Evolutionary conservation across 2,888 invertebrate species (phyloP).

Genomic region (Apamea sordens): DNA sequence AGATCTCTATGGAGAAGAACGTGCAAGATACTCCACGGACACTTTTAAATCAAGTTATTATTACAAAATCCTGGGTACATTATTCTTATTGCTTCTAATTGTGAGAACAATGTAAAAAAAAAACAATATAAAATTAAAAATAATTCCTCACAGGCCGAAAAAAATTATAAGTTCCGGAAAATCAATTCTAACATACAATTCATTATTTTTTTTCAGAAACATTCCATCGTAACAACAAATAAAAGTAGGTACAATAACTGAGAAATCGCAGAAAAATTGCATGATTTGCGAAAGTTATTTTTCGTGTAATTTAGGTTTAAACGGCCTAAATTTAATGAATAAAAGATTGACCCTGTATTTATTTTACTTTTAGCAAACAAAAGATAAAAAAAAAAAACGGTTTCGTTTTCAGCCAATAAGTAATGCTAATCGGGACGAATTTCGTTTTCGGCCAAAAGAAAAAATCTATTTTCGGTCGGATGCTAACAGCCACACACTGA

Average conservation of each 20-base stretch:
- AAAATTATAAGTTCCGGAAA: not conserved
- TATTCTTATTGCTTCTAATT: too few relatives aligned
- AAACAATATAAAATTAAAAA: too few relatives aligned
- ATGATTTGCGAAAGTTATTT: not conserved
- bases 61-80: too few relatives aligned
- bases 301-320: not conserved
- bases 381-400: not conserved
- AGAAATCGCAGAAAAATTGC: not conserved
- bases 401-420: not conserved
- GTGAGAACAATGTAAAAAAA: too few relatives aligned
- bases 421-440: not conserved
- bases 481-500: not conserved
- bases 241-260: not conserved
- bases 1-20: too few relatives aligned
- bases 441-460: not conserved
- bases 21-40: too few relatives aligned
- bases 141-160: not conserved
- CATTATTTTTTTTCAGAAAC: not conserved
- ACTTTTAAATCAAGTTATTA: too few relatives aligned
- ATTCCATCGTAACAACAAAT: not conserved
- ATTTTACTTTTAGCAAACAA: not conserved
- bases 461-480: not conserved
- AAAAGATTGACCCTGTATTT: not conserved
- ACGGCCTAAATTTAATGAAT: not conserved
- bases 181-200: not conserved